Base-by-base conservation (phyloP, 2,888 invertebrate genomes). In the Pemphredon lugubris region DNA sequence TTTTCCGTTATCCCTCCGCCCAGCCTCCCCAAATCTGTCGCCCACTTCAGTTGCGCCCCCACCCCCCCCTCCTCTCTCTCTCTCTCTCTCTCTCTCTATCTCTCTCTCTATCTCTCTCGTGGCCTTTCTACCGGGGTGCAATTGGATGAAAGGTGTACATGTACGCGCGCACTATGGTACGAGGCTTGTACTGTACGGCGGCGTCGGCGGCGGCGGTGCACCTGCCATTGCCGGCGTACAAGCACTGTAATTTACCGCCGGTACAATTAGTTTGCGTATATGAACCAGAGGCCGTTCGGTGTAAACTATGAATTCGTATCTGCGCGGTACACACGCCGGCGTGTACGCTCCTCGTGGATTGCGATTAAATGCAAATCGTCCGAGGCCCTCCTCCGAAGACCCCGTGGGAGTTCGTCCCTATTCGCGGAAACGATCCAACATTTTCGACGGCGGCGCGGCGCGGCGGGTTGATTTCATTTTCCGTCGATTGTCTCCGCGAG, bases 221-320 rank as follows among this genome's bases (percentile, higher is more conserved):
- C 80, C 83, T 81, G 82, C 79, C 77, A 76, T 79, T 82, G 83
- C 75, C 59, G 77, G 74, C 73, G 73, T 78, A 84, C 84, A 83
- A 79, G 80, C 80, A 73, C 77, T 71, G 78, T 84, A 84, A 85
- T 85, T 85, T 84, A 85, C 81, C 82, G 80, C 73, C 74, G 72
- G 73, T 76, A 80, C 81, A 83, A 83, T 83, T 85, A 85, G 84
- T 83, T 84, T 83, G 81, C 77, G 80, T 81, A 84, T 80, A 80
- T 82, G 84, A 84, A 81, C 75, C 81, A 75, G 80, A 69, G 73
- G 73, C 74, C 68, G 75, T 73, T 75, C 75, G 79, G 75, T 82
- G 83, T 83, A 81, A 84, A 83, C 84, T 81, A 82, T 83, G 81
- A 83, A 85, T 83, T 83, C 82, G 79, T 83, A 84, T 82, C 80